Evolutionary conservation across 2,797 vertebrate species (phyloP).

Genomic region (Xyrichtys novacula): DNA sequence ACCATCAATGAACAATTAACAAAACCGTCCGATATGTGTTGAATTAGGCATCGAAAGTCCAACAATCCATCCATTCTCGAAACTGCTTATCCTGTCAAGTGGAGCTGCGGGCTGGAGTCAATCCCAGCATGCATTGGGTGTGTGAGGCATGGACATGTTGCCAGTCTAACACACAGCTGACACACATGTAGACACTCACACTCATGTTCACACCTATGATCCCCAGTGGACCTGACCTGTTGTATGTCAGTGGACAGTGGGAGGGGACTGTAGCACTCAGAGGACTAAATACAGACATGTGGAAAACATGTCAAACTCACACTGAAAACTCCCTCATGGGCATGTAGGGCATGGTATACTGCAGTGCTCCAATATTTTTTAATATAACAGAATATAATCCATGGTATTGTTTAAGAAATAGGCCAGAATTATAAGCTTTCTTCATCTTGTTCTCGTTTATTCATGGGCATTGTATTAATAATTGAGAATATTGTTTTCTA

Average conservation of each 20-base stretch:
- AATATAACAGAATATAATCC: too few species aligned
- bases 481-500: too few species aligned
- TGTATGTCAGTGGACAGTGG: constrained; percentile 28
- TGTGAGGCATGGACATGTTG: constrained; percentile 37
- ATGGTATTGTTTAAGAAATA: too few species aligned
- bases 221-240: constrained; percentile 26
- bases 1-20: constrained; percentile 45
- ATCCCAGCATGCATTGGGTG: constrained; percentile 41
- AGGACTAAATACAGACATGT: constrained; percentile 12
- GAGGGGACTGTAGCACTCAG: constrained; percentile 21
- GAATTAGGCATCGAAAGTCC: constrained; percentile 13
- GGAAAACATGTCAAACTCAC: constrained; percentile 2
- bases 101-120: constrained; percentile 11
- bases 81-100: constrained; percentile 17
- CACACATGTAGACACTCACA: constrained; percentile 47
- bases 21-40: constrained; percentile 9
- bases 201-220: constrained; percentile 41
- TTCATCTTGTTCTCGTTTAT: too few species aligned
- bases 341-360: not conserved
- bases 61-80: constrained; percentile 18
- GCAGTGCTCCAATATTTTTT: too few species aligned
- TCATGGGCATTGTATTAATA: too few species aligned
- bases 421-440: too few species aligned
- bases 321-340: not conserved
- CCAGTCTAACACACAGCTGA: constrained; percentile 42